Percentiles rank a stretch among this genome's conserved stretches.
phyloP scores from a whole-genome alignment of 2,113 vertebrate genomes.

The Pituophis catenifer region DNA sequence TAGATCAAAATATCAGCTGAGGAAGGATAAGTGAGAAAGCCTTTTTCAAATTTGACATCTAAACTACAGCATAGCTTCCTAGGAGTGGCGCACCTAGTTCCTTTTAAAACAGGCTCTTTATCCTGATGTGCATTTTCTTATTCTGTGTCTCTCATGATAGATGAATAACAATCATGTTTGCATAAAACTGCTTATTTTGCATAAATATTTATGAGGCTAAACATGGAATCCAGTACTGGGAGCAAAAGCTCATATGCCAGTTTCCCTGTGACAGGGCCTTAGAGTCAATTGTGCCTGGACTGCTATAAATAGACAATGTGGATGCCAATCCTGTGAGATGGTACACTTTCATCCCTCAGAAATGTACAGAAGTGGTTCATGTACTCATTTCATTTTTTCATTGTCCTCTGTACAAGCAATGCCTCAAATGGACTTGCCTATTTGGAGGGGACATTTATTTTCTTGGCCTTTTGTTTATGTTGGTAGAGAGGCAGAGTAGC shows the following conservation, averaged over 20 bases:
- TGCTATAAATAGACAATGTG: not conserved
- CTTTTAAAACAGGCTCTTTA: not conserved
- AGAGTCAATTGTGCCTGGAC: not conserved
- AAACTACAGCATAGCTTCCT: not conserved
- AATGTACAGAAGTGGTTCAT: not conserved
- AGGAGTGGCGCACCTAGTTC: not conserved
- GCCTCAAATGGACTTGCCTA: not conserved
- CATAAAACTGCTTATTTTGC: not conserved
- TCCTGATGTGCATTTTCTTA: not conserved
- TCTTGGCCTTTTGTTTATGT: not conserved
- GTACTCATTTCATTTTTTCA: not conserved
- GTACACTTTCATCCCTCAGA: not conserved
- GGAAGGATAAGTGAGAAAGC: not conserved
- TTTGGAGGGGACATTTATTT: not conserved
- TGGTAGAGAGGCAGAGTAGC: not conserved
- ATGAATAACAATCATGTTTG: not conserved
- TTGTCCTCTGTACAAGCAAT: not conserved
- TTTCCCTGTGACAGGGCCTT: not conserved
- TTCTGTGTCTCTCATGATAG: not conserved
- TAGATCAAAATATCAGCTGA: not conserved
- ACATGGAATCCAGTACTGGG: not conserved
- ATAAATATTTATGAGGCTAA: not conserved
- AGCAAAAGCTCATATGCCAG: not conserved
- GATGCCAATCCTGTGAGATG: not conserved
- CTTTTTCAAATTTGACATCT: not conserved